Percentiles rank a stretch among this genome's conserved stretches.
Conservation (phyloP, 2,888 invertebrate genomes). For the Antitype chi region DNA sequence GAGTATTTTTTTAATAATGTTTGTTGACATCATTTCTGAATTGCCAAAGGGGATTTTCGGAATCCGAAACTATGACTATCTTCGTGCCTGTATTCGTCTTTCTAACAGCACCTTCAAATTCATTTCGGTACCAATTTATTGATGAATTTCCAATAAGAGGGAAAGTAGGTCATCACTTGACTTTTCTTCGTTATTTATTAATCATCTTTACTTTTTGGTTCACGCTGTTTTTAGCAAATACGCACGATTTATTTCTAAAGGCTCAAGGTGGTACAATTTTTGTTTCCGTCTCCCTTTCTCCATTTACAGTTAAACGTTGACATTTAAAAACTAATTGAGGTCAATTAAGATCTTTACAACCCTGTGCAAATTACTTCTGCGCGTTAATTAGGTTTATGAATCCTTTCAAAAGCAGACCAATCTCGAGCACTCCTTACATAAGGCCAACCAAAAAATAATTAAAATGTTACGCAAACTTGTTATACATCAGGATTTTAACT, state of each 20-base stretch:
- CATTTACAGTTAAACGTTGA: constrained; percentile 30
- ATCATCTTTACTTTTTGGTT: background rate
- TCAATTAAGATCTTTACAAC: constrained; percentile 49
- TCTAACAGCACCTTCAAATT: background rate
- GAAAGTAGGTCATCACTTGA: background rate
- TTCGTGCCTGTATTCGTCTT: background rate
- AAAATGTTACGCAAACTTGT: constrained; percentile 67
- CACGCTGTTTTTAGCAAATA: too few relatives aligned
- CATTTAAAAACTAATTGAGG: constrained; percentile 44
- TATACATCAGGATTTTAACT: constrained; percentile 63
- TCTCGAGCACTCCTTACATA: constrained; percentile 51
- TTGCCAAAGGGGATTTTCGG: too few relatives aligned
- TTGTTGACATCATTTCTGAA: too few relatives aligned
- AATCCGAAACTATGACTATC: background rate
- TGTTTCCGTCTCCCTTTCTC: constrained; percentile 19
- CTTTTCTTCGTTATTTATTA: background rate
- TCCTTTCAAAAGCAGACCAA: constrained; percentile 44
- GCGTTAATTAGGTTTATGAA: constrained; percentile 50
- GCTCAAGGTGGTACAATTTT: background rate
- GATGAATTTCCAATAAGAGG: background rate
- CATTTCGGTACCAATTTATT: too few relatives aligned
- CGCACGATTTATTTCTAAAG: background rate
- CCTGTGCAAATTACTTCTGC: constrained; percentile 41
- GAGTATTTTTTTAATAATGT: constrained; percentile 80
- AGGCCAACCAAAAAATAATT: constrained; percentile 59